phyloP scores from a whole-genome alignment of 1,140 invertebrate species.

The Drosophila insularis region DNA sequence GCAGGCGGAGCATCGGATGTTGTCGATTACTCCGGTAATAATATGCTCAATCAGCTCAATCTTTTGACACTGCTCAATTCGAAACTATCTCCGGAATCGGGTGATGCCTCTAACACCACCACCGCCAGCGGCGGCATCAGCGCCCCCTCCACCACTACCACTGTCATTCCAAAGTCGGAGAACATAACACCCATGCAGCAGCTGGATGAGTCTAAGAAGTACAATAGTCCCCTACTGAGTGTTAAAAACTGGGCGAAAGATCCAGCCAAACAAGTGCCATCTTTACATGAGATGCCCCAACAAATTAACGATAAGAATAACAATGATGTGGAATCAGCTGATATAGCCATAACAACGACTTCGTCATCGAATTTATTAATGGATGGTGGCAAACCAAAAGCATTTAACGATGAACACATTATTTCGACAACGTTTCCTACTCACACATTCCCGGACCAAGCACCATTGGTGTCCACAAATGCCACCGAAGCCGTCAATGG shows the following conservation, averaged over 20 bases:
- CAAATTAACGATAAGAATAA: constrained; percentile 69
- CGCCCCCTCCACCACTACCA: neutral
- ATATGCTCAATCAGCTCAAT: constrained; percentile 62
- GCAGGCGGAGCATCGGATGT: constrained; percentile 10
- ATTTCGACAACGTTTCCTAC: constrained; percentile 39
- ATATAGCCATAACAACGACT: constrained; percentile 51
- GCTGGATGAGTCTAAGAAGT: constrained; percentile 49
- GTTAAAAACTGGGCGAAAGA: constrained; percentile 84
- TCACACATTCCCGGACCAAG: constrained; percentile 27
- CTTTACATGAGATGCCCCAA: constrained; percentile 18
- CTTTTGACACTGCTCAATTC: constrained; percentile 64
- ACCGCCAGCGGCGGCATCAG: neutral
- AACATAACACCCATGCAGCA: neutral
- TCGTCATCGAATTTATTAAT: constrained; percentile 69
- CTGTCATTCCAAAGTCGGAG: constrained; percentile 16
- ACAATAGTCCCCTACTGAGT: constrained; percentile 56
- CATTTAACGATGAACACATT: constrained; percentile 16
- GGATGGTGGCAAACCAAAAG: constrained; percentile 14
- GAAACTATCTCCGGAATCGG: constrained; percentile 43
- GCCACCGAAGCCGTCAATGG: constrained; percentile 65
- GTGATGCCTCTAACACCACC: constrained; percentile 55
- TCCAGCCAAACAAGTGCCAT: constrained; percentile 59
- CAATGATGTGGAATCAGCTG: constrained; percentile 57
- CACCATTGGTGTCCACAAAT: constrained; percentile 40
- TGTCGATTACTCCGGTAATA: constrained; percentile 49